phyloP scores from a whole-genome alignment of 2,113 vertebrate genomes.

The Delphinus delphis region DNA sequence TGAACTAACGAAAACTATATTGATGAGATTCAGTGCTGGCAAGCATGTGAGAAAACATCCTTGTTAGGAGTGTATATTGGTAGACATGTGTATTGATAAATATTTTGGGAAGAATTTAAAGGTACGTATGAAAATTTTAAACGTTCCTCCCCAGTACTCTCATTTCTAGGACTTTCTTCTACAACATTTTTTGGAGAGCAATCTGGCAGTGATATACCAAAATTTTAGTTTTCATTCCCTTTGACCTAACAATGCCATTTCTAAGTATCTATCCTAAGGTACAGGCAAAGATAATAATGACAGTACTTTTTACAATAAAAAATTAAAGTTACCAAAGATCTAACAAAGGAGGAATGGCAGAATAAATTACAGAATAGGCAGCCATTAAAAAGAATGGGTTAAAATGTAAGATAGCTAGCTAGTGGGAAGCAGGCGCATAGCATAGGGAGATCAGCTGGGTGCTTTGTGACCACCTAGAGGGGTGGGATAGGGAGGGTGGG shows the following conservation, averaged over 20 bases:
- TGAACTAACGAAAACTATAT: background rate
- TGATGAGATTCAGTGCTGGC: background rate
- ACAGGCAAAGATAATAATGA: background rate
- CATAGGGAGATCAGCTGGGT: too few relatives aligned
- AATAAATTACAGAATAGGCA: background rate
- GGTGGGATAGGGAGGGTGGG: too few relatives aligned
- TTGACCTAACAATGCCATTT: background rate
- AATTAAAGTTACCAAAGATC: background rate
- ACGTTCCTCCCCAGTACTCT: background rate
- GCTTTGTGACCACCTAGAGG: too few relatives aligned
- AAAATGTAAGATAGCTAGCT: background rate
- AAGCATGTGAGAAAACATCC: background rate
- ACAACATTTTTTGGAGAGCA: background rate
- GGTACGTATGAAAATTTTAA: background rate
- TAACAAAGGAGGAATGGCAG: background rate
- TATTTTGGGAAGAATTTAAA: background rate
- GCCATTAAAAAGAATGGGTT: background rate
- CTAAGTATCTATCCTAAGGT: background rate
- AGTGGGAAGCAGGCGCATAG: too few relatives aligned
- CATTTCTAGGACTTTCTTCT: background rate
- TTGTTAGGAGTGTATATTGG: background rate
- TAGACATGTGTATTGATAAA: background rate
- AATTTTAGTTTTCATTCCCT: background rate
- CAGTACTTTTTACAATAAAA: background rate
- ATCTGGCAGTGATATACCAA: background rate